These are phyloP conservation scores for Xylota segnis DNA, from an alignment of 2,888 invertebrate genomes.

Conservation along the genomic window DNA sequence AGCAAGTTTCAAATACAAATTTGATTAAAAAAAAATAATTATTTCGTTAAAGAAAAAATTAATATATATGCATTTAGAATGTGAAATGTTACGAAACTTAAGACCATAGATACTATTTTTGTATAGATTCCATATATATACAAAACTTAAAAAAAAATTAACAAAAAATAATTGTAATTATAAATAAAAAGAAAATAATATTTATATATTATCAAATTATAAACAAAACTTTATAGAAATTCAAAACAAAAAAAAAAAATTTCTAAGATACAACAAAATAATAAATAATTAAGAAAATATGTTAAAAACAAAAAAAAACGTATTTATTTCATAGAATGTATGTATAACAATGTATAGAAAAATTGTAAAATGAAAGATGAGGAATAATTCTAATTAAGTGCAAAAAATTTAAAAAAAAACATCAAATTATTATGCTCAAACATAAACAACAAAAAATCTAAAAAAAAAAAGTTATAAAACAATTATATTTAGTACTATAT, in stretches of 20 bases:
- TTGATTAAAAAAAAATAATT: slow-evolving; percentile 38
- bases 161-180: slow-evolving; percentile 29
- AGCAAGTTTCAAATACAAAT: slow-evolving; percentile 29
- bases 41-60: slow-evolving; percentile 20
- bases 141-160: slow-evolving; percentile 32
- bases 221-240: slow-evolving; percentile 34
- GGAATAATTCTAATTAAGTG: slow-evolving; percentile 21
- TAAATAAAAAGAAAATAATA: slow-evolving; percentile 40
- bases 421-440: slow-evolving; percentile 66
- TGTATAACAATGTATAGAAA: slow-evolving; percentile 66
- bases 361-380: slow-evolving; percentile 36
- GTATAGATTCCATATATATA: slow-evolving; percentile 68
- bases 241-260: slow-evolving; percentile 19
- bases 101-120: slow-evolving; percentile 76
- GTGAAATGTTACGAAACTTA: slow-evolving; percentile 68
- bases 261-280: slow-evolving; percentile 20
- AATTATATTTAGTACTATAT: slow-evolving; percentile 60
- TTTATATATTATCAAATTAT: slow-evolving; percentile 51
- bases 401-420: slow-evolving; percentile 27
- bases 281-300: slow-evolving; percentile 18
- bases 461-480: slow-evolving; percentile 27
- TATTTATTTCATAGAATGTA: slow-evolving; percentile 58
- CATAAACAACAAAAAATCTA: slow-evolving; percentile 10
- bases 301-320: slow-evolving; percentile 5
- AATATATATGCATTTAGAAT: slow-evolving; percentile 65